Conservation (phyloP, 2,797 vertebrate species). For the Acanthis flammea region DNA sequence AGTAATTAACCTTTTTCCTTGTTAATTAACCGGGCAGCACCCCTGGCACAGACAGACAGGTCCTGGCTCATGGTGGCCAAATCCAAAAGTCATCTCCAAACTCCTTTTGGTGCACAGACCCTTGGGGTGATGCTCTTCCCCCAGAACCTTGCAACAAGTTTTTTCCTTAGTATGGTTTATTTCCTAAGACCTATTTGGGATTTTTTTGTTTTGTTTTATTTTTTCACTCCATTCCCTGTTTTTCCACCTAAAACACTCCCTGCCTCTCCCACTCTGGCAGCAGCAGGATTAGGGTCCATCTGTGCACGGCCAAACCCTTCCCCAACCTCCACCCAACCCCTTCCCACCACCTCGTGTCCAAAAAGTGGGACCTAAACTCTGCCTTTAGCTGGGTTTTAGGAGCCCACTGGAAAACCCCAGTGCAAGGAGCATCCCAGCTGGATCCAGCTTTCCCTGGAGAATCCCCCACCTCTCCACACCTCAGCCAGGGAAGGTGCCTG, state of each 20-base stretch:
- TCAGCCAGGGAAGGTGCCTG: not conserved
- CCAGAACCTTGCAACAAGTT: not conserved
- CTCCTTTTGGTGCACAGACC: not conserved
- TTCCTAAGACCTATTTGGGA: not conserved
- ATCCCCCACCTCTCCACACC: not conserved
- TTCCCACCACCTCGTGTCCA: fast-evolving
- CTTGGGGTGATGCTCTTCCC: not conserved
- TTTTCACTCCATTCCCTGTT: not conserved
- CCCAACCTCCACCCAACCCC: not conserved
- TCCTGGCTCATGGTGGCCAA: not conserved
- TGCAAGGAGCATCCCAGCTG: not conserved
- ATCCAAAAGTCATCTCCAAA: not conserved
- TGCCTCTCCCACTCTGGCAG: not conserved
- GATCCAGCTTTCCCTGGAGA: not conserved
- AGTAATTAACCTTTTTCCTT: slow-evolving; percentile 28
- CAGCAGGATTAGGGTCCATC: not conserved
- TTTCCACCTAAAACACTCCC: not conserved
- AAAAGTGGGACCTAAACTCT: not conserved
- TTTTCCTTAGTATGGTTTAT: not conserved
- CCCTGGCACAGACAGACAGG: not conserved
- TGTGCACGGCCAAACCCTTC: fast-evolving
- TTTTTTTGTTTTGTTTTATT: too few relatives aligned
- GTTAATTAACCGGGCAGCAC: not conserved
- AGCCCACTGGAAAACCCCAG: not conserved
- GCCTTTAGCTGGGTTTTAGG: not conserved